Percentiles rank a stretch among this genome's conserved stretches.
phyloP scores from a whole-genome alignment of 2,888 invertebrate species.

The Alloscopus bannaensis region DNA sequence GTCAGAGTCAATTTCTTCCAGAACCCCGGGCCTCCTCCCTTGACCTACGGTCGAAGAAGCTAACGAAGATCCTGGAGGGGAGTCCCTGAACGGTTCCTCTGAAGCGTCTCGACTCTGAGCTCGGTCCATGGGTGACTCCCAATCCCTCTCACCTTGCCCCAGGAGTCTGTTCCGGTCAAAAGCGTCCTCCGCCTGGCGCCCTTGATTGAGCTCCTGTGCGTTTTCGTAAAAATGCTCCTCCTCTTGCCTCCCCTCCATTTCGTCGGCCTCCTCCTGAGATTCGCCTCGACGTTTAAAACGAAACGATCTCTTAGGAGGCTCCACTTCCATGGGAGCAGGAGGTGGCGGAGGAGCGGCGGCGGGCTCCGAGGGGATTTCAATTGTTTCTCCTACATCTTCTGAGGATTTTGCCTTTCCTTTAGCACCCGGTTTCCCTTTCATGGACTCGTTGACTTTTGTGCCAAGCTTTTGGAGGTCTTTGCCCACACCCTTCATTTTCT shows the following conservation, averaged over 20 bases:
- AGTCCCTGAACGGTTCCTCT: conserved; percentile 68
- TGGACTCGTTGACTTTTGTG: conserved; percentile 59
- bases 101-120: conserved; percentile 68
- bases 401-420: conserved; percentile 54
- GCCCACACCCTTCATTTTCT: conserved; percentile 65
- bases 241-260: conserved; percentile 75
- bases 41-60: conserved; percentile 67
- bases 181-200: conserved; percentile 19
- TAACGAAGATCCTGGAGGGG: conserved; percentile 69
- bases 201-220: conserved; percentile 23
- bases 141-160: conserved; percentile 71
- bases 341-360: conserved; percentile 71
- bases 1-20: conserved; percentile 91
- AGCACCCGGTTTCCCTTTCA: conserved; percentile 67
- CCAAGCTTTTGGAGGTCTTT: conserved; percentile 68
- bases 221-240: conserved; percentile 49
- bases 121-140: conserved; percentile 71
- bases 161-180: conserved; percentile 64
- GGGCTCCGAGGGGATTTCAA: conserved; percentile 60
- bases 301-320: conserved; percentile 56
- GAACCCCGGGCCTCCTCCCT: conserved; percentile 76
- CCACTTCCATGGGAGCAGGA: conserved; percentile 32
- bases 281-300: conserved; percentile 57
- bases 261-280: conserved; percentile 74
- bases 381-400: conserved; percentile 46